Base-by-base conservation (phyloP, 1,140 invertebrate species). In the Apis laboriosa region DNA sequence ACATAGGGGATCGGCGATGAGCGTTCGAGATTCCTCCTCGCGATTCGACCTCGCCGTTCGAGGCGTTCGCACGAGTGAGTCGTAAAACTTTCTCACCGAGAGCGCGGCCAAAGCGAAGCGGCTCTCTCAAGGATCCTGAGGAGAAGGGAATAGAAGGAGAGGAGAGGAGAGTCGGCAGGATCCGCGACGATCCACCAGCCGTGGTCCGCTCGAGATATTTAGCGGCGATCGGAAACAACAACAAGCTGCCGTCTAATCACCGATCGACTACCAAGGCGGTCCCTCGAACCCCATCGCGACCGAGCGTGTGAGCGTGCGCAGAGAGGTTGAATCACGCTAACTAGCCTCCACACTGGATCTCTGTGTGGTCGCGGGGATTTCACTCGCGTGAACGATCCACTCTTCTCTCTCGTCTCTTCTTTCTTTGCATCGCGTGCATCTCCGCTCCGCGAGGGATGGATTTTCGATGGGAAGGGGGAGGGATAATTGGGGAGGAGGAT, bases 191-290 rank as follows among this genome's bases (percentile, higher is more conserved):
- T 77, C 49, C 75, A 66, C 19, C 34, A 34, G 55, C 28, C 13
- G 60, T 73, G 28, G 51, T n/a, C 24, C 61, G 61, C 24, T 79
- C 75, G 84, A 92, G 91, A 92, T 92, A 92, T 92, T 92, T 92
- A 90, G 88, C 84, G 84, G 89, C 88, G 91, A 92, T 92, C 90
- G 90, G 85, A 90, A 91, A 90, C 84, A 92, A 92, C 91, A 90
- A 92, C 91, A 90, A 92, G 89, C 89, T 90, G 86, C 88, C 87
- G 89, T 91, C 91, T 92, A 91, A 93, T 93, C 91, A 88, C 80
- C 87, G 90, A 93, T 92, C 91, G 89, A 86, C 86, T 86, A 85
- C 79, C 85, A 80, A 60, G 88, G 83, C 81, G 81, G 76, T 85
- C 77, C 75, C 73, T 80, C 78, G 80, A 81, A 63, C 66, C 84